Conservation (phyloP, 2,888 invertebrate genomes). For the Pachycephus smyrnensis region DNA sequence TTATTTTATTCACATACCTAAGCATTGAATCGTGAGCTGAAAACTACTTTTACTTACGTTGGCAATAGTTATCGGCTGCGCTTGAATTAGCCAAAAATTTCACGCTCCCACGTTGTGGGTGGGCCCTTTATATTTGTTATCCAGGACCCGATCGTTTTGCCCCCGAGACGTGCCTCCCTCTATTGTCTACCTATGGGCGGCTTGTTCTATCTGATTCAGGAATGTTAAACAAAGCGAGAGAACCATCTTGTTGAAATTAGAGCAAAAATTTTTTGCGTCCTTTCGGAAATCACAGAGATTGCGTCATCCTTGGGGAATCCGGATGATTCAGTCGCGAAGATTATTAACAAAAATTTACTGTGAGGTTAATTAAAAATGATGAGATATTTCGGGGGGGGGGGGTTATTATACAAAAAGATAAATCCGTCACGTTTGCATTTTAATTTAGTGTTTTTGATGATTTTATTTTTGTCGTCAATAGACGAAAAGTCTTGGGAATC, state of each 20-base stretch:
- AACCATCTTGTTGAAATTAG: not conserved
- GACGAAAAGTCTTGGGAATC: not conserved
- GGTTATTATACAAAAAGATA: too few species aligned
- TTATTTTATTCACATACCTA: not conserved
- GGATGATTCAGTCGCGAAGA: not conserved
- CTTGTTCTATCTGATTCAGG: conserved; percentile 35
- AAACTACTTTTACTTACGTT: not conserved
- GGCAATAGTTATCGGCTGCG: not conserved
- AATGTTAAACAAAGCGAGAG: conserved; percentile 39
- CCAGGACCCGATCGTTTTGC: conserved; percentile 31
- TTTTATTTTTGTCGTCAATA: not conserved
- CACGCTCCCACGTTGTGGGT: conserved; percentile 27
- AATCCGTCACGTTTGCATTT: too few species aligned
- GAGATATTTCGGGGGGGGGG: not conserved
- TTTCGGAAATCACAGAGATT: not conserved
- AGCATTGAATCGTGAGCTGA: not conserved
- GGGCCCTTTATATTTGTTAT: conserved; percentile 37
- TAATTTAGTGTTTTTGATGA: not conserved
- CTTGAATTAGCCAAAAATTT: not conserved
- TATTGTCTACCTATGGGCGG: not conserved
- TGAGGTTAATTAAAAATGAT: not conserved
- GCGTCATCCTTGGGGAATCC: not conserved
- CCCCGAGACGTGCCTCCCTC: conserved; percentile 30
- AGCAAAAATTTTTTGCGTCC: not conserved
- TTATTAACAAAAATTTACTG: not conserved